Percentiles rank a stretch among this genome's conserved stretches.
Conservation (phyloP, 2,113 vertebrate genomes). For the Siphamia tubifer region DNA sequence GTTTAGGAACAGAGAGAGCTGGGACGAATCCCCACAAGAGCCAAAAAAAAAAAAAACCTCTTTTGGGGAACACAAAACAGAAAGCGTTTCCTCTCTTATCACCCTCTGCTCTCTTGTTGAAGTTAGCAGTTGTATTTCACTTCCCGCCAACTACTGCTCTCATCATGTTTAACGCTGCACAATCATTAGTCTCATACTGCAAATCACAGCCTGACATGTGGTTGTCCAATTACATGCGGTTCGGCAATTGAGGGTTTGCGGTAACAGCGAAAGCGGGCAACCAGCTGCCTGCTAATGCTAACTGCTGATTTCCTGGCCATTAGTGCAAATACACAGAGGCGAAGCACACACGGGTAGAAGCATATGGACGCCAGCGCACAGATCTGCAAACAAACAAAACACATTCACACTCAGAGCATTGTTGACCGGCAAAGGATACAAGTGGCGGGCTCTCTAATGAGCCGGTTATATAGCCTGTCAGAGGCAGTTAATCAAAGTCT, state of each 20-base stretch:
- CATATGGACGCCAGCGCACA: neutral
- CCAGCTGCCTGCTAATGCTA: constrained; percentile 33
- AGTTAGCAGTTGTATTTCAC: neutral
- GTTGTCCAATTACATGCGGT: constrained; percentile 38
- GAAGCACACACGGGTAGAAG: neutral
- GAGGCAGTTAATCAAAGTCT: constrained; percentile 44
- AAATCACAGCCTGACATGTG: constrained; percentile 36
- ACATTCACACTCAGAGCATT: neutral
- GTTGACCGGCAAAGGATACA: constrained; percentile 14
- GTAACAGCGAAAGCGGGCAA: neutral
- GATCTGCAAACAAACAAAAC: constrained; percentile 9
- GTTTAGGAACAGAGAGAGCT: neutral
- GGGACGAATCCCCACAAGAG: neutral
- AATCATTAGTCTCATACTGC: constrained; percentile 36
- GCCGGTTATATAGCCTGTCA: constrained; percentile 23
- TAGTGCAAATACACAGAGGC: constrained; percentile 8
- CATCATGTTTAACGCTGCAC: constrained; percentile 28
- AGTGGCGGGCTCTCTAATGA: constrained; percentile 36
- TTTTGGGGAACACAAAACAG: neutral
- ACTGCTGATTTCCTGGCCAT: constrained; percentile 27
- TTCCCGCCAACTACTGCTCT: constrained; percentile 3
- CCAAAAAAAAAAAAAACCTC: neutral
- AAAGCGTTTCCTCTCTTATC: neutral
- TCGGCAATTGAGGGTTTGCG: neutral
- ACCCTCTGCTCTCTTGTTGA: neutral